A percentile compares a stretch with the other conserved stretches of the same genome.
Conservation (phyloP, 2,113 vertebrate genomes). For the Onychostruthus taczanowskii region DNA sequence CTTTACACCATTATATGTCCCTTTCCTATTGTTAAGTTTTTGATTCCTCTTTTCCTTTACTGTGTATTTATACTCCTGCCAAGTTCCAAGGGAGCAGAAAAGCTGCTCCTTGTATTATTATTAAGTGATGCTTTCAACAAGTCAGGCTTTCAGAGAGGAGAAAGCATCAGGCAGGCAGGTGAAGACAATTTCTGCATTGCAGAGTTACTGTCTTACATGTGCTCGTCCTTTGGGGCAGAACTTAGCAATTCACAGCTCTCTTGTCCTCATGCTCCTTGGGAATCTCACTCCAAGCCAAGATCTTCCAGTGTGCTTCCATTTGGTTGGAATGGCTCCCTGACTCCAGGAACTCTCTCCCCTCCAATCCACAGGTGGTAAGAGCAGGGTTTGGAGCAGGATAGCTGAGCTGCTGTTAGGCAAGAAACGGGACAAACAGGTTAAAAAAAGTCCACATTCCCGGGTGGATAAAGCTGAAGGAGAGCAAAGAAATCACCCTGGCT, state of each 20-base stretch:
- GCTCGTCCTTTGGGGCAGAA: background rate
- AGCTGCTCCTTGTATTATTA: background rate
- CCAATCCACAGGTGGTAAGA: background rate
- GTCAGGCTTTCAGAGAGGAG: background rate
- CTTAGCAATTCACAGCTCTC: background rate
- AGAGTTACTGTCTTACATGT: background rate
- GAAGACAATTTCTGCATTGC: background rate
- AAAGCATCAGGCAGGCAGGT: background rate
- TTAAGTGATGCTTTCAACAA: background rate
- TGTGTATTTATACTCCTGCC: background rate
- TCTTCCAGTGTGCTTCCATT: background rate
- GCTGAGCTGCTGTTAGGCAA: background rate
- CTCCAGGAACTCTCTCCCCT: background rate
- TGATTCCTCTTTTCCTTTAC: background rate
- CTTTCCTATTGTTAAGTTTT: background rate
- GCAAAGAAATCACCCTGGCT: background rate
- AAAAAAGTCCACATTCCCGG: background rate
- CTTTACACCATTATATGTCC: background rate
- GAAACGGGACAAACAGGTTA: background rate
- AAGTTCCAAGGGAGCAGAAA: background rate
- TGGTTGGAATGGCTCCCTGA: background rate
- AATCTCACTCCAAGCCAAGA: background rate
- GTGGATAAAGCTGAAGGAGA: background rate
- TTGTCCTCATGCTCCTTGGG: background rate
- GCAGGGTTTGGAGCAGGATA: background rate